These are phyloP conservation scores for Mormyrops attenuatus DNA, from an alignment of 2,797 vertebrate species.

Conservation along the genomic window DNA sequence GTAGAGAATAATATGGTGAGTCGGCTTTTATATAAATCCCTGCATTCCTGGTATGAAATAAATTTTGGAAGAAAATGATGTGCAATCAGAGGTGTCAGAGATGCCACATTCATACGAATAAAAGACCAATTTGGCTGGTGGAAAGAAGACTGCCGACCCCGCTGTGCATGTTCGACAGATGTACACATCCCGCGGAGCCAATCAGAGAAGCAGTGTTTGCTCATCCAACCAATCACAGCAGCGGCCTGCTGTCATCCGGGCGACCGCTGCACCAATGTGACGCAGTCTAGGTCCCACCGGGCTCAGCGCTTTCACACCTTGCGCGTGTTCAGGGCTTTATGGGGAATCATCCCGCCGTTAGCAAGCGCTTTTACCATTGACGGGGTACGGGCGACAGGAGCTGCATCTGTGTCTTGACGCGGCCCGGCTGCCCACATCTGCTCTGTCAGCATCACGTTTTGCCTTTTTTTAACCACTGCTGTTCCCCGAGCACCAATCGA, in stretches of 20 bases:
- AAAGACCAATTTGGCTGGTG: neutral
- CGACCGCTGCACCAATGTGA: neutral
- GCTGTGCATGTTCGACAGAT: neutral
- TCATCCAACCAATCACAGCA: neutral
- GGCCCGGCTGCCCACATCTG: neutral
- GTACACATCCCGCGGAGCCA: neutral
- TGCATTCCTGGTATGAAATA: neutral
- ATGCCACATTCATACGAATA: neutral
- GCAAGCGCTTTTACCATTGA: neutral
- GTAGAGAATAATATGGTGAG: neutral
- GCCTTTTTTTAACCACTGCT: neutral
- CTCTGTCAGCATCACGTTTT: slow-evolving; percentile 2
- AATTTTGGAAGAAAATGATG: neutral
- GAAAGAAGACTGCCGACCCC: neutral
- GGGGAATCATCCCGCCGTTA: neutral
- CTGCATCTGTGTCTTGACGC: neutral
- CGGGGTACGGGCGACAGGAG: neutral
- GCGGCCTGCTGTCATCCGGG: neutral
- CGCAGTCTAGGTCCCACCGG: neutral
- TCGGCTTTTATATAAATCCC: neutral
- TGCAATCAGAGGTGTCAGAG: neutral
- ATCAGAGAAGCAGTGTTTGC: neutral
- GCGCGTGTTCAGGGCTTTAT: neutral
- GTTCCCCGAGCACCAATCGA: neutral
- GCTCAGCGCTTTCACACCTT: neutral